Evolutionary conservation across 2,113 vertebrate genomes (phyloP).

Genomic region (Crocuta crocuta): DNA sequence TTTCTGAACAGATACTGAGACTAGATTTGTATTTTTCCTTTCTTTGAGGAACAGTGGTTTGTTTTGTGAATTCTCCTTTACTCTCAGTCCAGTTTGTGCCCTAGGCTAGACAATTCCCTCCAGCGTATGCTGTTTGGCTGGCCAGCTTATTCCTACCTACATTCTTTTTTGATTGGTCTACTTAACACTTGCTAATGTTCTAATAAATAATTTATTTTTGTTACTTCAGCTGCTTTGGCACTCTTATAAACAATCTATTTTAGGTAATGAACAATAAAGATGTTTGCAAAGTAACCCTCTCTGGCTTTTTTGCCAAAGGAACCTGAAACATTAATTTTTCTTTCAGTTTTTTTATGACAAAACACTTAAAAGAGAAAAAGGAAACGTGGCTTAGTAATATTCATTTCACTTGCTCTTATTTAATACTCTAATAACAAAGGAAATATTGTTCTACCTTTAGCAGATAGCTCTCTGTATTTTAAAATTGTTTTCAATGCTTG

Average conservation of each 20-base stretch:
- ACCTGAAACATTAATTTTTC: conserved; percentile 33
- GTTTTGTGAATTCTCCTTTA: neutral
- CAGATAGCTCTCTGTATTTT: neutral
- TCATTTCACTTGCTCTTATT: conserved; percentile 37
- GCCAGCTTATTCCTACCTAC: neutral
- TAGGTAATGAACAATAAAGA: conserved; percentile 12
- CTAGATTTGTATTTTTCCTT: neutral
- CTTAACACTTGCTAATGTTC: conserved; percentile 39
- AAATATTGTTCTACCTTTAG: neutral
- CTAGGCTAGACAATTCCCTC: neutral
- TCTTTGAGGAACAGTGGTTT: neutral
- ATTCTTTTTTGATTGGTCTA: neutral
- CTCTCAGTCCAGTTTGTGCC: neutral
- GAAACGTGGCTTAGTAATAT: neutral
- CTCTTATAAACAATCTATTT: neutral
- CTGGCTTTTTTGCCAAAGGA: neutral
- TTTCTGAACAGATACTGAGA: neutral
- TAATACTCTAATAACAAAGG: neutral
- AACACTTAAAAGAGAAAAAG: conserved; percentile 14
- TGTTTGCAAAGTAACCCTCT: neutral
- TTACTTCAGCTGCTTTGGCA: neutral
- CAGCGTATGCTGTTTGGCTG: neutral
- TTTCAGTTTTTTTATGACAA: neutral
- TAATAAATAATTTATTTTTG: conserved; percentile 15
- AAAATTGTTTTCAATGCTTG: conserved; percentile 7